Base-by-base conservation (phyloP, 2,888 invertebrate species). In the Spisula solida region DNA sequence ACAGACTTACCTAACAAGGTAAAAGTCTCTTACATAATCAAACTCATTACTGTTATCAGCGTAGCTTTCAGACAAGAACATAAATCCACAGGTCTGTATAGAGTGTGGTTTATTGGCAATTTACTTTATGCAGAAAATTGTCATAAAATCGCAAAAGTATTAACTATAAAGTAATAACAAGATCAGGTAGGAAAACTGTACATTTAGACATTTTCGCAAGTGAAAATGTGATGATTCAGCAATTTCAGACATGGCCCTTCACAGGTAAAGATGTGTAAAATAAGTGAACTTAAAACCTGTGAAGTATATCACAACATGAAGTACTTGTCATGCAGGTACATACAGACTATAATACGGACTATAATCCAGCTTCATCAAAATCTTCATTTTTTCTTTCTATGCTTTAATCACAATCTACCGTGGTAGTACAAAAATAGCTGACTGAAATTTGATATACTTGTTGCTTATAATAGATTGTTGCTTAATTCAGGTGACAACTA, bases 81-180 rank as follows among this genome's bases (percentile, higher is more conserved):
- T 75, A 75, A 75, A 34, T 31, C 75, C 34, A 31, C 16, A 4
- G 16, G 75, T 75, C 5, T 75, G 75, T 31, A 75, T 75, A 18
- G 34, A 2, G 75, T 75, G 10, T 75, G 5, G 14, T 41, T 34
- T 34, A 75, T 75, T 75, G 75, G 31, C 75, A 75, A 75, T 75
- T 75, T 75, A 34, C 31, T 75, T 75, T 25, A 75, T 75, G 75
- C 75, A 75, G 75, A 34, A 34, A 34, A 34, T 12, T 34, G 75
- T 75, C 75, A 75, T 75, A 75, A 75, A 75, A 34, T 75, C 31
- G 31, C 75, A 75, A 75, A 31, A 75, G 31, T 31, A 75, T 75
- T 75, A 75, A 31, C 75, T 31, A 75, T 31, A 18, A 75, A 75
- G 75, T 31, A 34, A 31, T 34, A 75, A 34, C 25, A 66, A 66